These are phyloP conservation scores for Drosophila carrolli DNA, from an alignment of 1,140 invertebrate species.

Conservation along the genomic window DNA sequence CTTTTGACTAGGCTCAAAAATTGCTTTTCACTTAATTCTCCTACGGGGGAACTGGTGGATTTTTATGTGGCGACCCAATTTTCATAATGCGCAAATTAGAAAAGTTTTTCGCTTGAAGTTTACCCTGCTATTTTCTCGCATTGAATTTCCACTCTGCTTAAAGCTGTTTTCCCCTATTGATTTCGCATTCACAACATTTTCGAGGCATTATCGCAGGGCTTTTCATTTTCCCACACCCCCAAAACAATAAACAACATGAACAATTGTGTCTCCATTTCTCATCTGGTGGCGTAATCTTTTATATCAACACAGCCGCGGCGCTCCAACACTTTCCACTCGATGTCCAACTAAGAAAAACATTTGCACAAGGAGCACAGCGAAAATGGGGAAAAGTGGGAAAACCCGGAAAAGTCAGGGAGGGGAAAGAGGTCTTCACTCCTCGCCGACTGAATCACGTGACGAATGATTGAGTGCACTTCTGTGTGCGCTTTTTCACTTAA, in stretches of 20 bases:
- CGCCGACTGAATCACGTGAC: slow-evolving; percentile 65
- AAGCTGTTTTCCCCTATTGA: slow-evolving; percentile 70
- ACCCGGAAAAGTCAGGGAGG: slow-evolving; percentile 20
- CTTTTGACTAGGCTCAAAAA: slow-evolving; percentile 48
- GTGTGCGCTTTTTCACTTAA: slow-evolving; percentile 81
- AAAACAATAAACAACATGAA: slow-evolving; percentile 34
- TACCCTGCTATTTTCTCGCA: slow-evolving; percentile 6
- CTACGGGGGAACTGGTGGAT: slow-evolving; percentile 1
- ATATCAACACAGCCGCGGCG: slow-evolving; percentile 65
- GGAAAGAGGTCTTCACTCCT: slow-evolving; percentile 1
- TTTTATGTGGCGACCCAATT: slow-evolving; percentile 48
- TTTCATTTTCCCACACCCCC: slow-evolving; percentile 34
- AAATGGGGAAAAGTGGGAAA: slow-evolving; percentile 3
- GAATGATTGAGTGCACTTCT: slow-evolving; percentile 81
- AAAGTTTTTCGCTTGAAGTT: slow-evolving; percentile 53
- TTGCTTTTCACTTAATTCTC: slow-evolving; percentile 55
- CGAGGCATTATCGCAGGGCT: slow-evolving; percentile 67
- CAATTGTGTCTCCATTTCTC: slow-evolving; percentile 62
- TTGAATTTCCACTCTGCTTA: slow-evolving; percentile 49
- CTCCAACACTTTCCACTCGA: slow-evolving; percentile 56
- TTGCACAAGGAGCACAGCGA: slow-evolving; percentile 36
- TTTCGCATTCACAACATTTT: slow-evolving; percentile 70
- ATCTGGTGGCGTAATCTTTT: slow-evolving; percentile 70
- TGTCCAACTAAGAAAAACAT: slow-evolving; percentile 66
- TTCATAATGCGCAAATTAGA: slow-evolving; percentile 81